phyloP scores from a whole-genome alignment of 2,113 vertebrate species.

The Oenanthe oenanthe region DNA sequence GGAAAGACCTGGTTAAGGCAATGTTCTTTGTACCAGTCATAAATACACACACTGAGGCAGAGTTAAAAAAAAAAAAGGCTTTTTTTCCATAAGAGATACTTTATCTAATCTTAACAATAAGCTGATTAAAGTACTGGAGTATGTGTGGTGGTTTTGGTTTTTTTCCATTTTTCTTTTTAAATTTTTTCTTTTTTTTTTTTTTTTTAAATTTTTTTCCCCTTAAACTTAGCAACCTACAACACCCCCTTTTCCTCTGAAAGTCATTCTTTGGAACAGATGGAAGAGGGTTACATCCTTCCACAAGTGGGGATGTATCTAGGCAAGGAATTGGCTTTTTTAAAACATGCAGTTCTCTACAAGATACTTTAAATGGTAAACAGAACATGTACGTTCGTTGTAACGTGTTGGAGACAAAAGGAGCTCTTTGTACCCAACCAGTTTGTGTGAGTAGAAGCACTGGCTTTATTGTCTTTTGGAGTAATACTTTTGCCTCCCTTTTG shows the following conservation, averaged over 20 bases:
- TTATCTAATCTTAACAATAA: neutral
- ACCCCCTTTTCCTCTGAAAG: constrained; percentile 64
- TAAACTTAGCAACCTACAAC: constrained; percentile 50
- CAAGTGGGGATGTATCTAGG: constrained; percentile 63
- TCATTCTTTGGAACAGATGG: constrained; percentile 65
- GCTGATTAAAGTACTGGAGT: neutral
- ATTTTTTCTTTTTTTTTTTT: neutral
- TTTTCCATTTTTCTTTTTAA: neutral
- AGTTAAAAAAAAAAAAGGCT: neutral
- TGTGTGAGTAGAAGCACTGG: neutral
- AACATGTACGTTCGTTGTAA: neutral
- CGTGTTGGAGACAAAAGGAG: neutral
- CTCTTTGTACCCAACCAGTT: neutral
- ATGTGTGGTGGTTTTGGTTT: neutral
- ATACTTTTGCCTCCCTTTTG: neutral
- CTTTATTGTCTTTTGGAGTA: neutral
- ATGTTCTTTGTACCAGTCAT: neutral
- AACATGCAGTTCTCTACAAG: constrained; percentile 39
- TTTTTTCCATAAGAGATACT: neutral
- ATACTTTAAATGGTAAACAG: constrained; percentile 61
- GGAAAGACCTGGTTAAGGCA: neutral
- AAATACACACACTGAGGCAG: neutral
- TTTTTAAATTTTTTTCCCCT: neutral
- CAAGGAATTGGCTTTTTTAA: constrained; percentile 57
- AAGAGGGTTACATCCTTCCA: constrained; percentile 64